phyloP scores from a whole-genome alignment of 2,113 vertebrate genomes.

The Sander vitreus region DNA sequence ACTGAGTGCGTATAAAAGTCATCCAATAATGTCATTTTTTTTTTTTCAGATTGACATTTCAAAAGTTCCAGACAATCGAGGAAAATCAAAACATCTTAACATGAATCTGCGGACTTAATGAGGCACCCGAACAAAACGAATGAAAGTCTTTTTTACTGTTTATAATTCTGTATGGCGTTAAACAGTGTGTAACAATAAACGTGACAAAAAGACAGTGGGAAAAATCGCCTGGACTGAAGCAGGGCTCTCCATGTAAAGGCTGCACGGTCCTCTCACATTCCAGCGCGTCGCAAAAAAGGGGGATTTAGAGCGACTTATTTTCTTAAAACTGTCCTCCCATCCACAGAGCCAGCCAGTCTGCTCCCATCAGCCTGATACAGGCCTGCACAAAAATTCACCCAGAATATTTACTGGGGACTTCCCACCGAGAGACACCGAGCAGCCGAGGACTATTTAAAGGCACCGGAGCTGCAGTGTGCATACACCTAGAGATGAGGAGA shows the following conservation, averaged over 20 bases:
- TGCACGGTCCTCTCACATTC: slow-evolving; percentile 74
- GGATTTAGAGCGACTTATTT: slow-evolving; percentile 82
- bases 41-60: neutral
- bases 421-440: slow-evolving; percentile 39
- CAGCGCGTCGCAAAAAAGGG: slow-evolving; percentile 72
- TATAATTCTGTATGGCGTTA: neutral
- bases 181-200: slow-evolving; percentile 4
- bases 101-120: neutral
- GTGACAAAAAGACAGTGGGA: neutral
- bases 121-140: neutral
- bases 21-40: neutral
- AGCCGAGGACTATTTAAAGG: neutral
- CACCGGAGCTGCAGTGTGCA: slow-evolving; percentile 25
- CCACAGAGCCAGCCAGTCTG: slow-evolving; percentile 74
- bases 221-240: slow-evolving; percentile 30
- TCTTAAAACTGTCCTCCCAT: slow-evolving; percentile 81
- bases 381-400: slow-evolving; percentile 53
- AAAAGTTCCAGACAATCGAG: neutral
- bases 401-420: slow-evolving; percentile 51
- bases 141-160: no score
- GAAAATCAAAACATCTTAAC: neutral
- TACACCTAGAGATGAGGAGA: neutral
- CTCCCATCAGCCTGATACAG: slow-evolving; percentile 57
- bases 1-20: neutral
- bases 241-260: slow-evolving; percentile 55